Conservation (phyloP, 1,140 invertebrate genomes). For the Cydia splendana region DNA sequence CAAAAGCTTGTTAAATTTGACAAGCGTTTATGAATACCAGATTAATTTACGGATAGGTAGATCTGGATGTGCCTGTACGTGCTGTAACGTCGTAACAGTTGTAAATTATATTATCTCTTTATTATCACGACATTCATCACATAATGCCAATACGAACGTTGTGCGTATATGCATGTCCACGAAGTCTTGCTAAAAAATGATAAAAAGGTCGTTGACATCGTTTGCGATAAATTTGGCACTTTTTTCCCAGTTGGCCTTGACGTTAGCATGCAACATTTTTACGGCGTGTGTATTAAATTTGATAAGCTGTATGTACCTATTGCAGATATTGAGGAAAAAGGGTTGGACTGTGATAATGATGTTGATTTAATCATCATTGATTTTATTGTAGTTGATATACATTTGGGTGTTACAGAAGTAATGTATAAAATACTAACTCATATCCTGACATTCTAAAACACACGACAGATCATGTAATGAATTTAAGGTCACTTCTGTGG, state of each 20-base stretch:
- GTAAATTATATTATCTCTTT: slow-evolving; percentile 48
- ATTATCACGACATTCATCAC: slow-evolving; percentile 45
- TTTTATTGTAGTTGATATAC: not conserved
- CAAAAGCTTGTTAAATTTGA: too few relatives aligned
- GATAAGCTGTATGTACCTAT: slow-evolving; percentile 19
- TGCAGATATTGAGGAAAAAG: slow-evolving; percentile 13
- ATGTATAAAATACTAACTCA: not conserved
- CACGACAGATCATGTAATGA: too few relatives aligned
- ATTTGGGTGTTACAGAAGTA: not conserved
- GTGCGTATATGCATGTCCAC: slow-evolving; percentile 47
- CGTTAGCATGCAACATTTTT: slow-evolving; percentile 5
- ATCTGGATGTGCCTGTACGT: not conserved
- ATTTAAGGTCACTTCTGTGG: too few relatives aligned
- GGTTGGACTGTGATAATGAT: not conserved
- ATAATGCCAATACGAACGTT: slow-evolving; percentile 1
- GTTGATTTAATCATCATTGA: not conserved
- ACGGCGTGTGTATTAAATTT: slow-evolving; percentile 20
- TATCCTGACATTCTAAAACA: not conserved
- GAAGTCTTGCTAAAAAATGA: slow-evolving; percentile 63
- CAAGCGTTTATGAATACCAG: too few relatives aligned
- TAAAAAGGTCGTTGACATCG: slow-evolving; percentile 65
- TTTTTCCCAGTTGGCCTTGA: slow-evolving; percentile 33
- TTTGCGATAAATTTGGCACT: slow-evolving; percentile 52
- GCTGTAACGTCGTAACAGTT: not conserved
- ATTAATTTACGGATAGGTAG: too few relatives aligned